Evolutionary conservation across 2,797 vertebrate genomes (phyloP), one percentile per base, ranked within the genome.

Genomic region (Sparidentex hasta): DNA sequence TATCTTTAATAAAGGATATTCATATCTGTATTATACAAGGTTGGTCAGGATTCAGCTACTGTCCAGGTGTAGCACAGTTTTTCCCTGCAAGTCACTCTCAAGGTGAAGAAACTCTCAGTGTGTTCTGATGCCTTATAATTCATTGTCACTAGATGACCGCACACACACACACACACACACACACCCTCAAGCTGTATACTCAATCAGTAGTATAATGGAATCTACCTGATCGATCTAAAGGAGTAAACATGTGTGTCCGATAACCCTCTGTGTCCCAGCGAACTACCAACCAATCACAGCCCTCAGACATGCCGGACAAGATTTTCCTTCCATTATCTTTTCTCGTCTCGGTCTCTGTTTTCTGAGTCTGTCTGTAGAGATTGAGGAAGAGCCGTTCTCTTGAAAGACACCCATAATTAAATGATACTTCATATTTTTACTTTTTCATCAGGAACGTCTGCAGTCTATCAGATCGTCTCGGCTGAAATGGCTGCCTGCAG

Each of bases 271-370:
- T 47, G 63, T 58, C 52, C 64, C 11, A 3, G 33, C 51, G 41
- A 54, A 82, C 57, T 25, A 18, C 69, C 11, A 29, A 56, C 50
- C 44, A 70, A 65, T 78, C 71, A 69, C 25, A 44, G 41, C 47
- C 51, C 21, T 54, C 4, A 1, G 23, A 71, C 71, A 55, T 61
- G 71, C 23, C 1, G 3, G 47, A 55, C 17, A 5, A 46, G 27
- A 48, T 13, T 64, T 54, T 55, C 43, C 61, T 18, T n/a, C 38
- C 14, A 65, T 70, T 71, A 57, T 51, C 48, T 29, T 65, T 5
- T 23, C 16, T 65, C 54, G 55, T 61, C 59, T 47, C 27, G 18
- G 50, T 20, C 14, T 63, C 27, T n/a, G 23, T 33, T 56, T n/a
- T 56, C 23, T 62, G 33, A 76, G 66, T 71, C 44, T 52, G 58